Evolutionary conservation across 37 sponge, comb jelly and placozoan genomes (phyloP), one percentile per base, ranked within the genome.

Genomic region (Beroe ovata): DNA sequence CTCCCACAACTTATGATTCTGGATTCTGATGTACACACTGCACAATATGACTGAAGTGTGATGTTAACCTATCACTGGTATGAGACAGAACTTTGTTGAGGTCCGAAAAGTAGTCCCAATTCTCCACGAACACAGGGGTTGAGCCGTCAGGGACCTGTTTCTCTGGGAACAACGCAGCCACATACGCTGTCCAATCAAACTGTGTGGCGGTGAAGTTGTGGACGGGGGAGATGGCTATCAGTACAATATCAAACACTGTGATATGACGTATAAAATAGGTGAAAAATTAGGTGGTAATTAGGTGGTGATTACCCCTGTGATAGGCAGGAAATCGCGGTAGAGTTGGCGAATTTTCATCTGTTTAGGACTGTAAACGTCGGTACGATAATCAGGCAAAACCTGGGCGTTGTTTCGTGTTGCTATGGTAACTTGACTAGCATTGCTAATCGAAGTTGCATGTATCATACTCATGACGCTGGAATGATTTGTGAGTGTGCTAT

Each of bases 351-450:
- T 19, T 77, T 25, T 77, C 4, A 77, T n/a, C 47, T 36, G 41
- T 25, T 77, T 77, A 4, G 84, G 54, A 16, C 11, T 40, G 84
- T 77, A 77, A 19, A 77, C 41, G 28, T 77, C 84, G 21, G 39
- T 38, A 25, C 84, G 39, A 23, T 35, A 77, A 25, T 77, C 84
- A 1, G 84, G 84, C 41, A 47, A 47, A 6, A 47, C 54, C 54
- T 47, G n/a, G n/a, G n/a, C n/a, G n/a, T n/a, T n/a, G n/a, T n/a
- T n/a, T n/a, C n/a, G n/a, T n/a, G n/a, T n/a, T n/a, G n/a, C n/a
- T n/a, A n/a, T n/a, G n/a, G n/a, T n/a, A n/a, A n/a, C n/a, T n/a
- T n/a, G n/a, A n/a, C n/a, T n/a, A n/a, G n/a, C n/a, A n/a, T n/a
- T n/a, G n/a, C n/a, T n/a, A n/a, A n/a, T n/a, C n/a, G n/a, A n/a